These are phyloP conservation scores for Parochlus steinenii DNA, from an alignment of 2,888 invertebrate species.

Conservation along the genomic window DNA sequence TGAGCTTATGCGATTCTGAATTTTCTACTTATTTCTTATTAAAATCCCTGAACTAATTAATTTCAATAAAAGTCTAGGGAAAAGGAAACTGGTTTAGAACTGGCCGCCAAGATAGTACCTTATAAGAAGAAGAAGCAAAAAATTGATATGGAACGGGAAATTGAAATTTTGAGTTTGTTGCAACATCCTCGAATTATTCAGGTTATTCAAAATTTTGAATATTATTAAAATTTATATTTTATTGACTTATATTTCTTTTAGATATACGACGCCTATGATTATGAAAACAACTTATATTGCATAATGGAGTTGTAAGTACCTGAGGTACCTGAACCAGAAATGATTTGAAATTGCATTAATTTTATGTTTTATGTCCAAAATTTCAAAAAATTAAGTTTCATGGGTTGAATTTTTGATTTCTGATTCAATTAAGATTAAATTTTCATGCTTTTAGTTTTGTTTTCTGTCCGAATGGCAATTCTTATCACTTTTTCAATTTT, in stretches of 20 bases:
- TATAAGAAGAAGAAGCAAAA: conserved; percentile 64
- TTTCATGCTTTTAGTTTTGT: too few species aligned
- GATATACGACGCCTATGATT: conserved; percentile 87
- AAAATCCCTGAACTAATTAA: conserved; percentile 61
- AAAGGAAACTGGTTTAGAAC: conserved; percentile 50
- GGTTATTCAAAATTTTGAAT: too few species aligned
- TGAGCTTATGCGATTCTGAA: neutral
- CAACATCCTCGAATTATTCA: conserved; percentile 88
- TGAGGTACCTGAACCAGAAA: neutral
- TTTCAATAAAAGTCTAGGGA: conserved; percentile 79
- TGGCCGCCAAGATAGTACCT: conserved; percentile 79
- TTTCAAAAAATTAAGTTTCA: neutral
- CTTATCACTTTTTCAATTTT: too few species aligned
- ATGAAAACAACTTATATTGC: conserved; percentile 75
- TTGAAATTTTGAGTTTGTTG: conserved; percentile 79
- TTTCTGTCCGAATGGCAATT: too few species aligned
- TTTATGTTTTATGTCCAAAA: neutral
- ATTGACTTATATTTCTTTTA: too few species aligned
- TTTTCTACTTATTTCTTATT: conserved; percentile 1
- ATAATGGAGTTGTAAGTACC: conserved; percentile 80
- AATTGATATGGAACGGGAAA: conserved; percentile 73
- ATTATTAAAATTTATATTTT: too few species aligned
- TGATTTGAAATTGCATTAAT: neutral
- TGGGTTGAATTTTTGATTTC: too few species aligned
- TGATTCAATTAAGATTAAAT: too few species aligned